Conservation (phyloP, 2,113 vertebrate genomes). For the Crotalus viridis region DNA sequence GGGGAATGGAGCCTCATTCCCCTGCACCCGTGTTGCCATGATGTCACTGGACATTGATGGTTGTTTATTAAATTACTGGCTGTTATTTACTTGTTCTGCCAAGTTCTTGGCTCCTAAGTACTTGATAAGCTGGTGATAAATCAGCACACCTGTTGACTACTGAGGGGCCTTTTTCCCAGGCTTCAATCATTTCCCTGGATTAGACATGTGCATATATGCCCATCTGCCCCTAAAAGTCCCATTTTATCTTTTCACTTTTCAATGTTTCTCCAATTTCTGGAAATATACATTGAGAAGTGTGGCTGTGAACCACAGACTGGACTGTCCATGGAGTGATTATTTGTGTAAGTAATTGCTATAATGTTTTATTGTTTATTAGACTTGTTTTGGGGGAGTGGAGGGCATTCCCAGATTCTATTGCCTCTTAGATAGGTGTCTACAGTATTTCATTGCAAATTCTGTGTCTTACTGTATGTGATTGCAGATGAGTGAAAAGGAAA, state of each 20-base stretch:
- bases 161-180: neutral
- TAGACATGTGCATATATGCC: neutral
- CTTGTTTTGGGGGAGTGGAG: no score
- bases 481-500: no score
- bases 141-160: neutral
- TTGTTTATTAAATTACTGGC: neutral
- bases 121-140: neutral
- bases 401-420: no score
- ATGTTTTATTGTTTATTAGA: conserved; percentile 17
- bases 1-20: no score
- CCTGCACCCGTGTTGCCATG: no score
- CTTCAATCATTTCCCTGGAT: neutral
- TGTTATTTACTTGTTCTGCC: neutral
- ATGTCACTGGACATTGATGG: neutral
- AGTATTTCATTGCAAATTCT: no score
- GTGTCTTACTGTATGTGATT: no score
- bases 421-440: no score
- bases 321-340: neutral
- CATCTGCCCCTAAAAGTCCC: neutral
- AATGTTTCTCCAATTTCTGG: neutral
- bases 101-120: neutral
- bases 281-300: neutral
- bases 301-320: neutral
- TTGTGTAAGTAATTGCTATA: neutral
- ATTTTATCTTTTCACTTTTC: neutral